Percentiles rank a stretch among this genome's conserved stretches.
phyloP scores from a whole-genome alignment of 2,888 invertebrate species.

The Rosalia funebris region DNA sequence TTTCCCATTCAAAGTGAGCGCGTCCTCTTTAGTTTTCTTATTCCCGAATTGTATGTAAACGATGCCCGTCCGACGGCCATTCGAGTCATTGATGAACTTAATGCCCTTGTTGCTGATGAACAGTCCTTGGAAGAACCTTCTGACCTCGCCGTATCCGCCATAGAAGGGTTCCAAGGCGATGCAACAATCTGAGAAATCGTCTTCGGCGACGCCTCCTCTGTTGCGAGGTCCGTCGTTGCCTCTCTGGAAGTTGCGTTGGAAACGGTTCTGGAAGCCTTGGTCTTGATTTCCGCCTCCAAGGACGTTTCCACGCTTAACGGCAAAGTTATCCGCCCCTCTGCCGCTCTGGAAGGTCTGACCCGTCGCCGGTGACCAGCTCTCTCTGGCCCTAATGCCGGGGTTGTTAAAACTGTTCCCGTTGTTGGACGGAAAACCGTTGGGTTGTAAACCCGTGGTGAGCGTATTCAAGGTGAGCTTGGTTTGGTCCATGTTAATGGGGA shows the following conservation, averaged over 20 bases:
- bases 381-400: conserved; percentile 18
- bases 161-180: conserved; percentile 78
- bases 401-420: conserved; percentile 21
- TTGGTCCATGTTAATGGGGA: conserved; percentile 55
- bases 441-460: conserved; percentile 58
- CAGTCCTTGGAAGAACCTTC: conserved; percentile 82
- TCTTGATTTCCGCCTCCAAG: conserved; percentile 5
- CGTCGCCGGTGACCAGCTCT: conserved; percentile 31
- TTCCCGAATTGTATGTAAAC: conserved; percentile 83
- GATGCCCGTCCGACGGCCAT: conserved; percentile 81
- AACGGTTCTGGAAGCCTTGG: conserved; percentile 32
- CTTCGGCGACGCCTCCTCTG: not conserved
- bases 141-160: conserved; percentile 82
- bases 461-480: conserved; percentile 72
- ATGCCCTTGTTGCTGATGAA: conserved; percentile 83
- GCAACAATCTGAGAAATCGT: conserved; percentile 62
- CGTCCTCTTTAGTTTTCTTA: conserved; percentile 75
- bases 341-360: conserved; percentile 22
- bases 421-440: conserved; percentile 38
- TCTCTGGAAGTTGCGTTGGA: conserved; percentile 38
- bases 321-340: not conserved
- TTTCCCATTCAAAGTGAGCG: conserved; percentile 73
- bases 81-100: conserved; percentile 84
- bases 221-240: conserved; percentile 19
- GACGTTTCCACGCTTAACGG: conserved; percentile 11